Evolutionary conservation across 2,888 invertebrate genomes (phyloP).

Genomic region (Enchytraeus crypticus): DNA sequence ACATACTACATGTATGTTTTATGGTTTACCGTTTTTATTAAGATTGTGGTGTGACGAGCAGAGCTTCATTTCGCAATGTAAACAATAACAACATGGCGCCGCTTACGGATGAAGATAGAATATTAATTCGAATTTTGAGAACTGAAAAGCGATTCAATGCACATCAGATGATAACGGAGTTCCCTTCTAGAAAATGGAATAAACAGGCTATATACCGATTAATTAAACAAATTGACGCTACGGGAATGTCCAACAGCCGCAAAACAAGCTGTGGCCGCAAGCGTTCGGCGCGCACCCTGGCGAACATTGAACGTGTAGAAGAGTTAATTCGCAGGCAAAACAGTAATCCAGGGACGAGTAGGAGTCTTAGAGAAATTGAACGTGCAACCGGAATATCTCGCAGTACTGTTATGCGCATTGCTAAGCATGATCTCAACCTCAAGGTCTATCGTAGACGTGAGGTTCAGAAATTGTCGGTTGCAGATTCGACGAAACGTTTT

Average conservation of each 20-base stretch:
- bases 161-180: no score
- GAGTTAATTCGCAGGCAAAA: background rate
- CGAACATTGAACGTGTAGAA: background rate
- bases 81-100: background rate
- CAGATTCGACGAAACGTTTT: background rate
- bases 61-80: background rate
- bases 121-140: background rate
- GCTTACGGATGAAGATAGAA: background rate
- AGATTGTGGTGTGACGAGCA: background rate
- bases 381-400: background rate
- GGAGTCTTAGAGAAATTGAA: background rate
- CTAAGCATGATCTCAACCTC: background rate
- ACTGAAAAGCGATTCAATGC: background rate
- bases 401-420: background rate
- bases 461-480: background rate
- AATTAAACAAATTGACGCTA: constrained; percentile 1
- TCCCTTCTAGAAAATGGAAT: constrained; percentile 1
- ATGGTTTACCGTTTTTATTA: no score
- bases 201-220: background rate
- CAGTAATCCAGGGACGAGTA: background rate
- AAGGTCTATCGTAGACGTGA: background rate
- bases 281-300: background rate
- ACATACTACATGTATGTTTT: no score
- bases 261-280: background rate
- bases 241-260: background rate